phyloP scores from a whole-genome alignment of 2,888 invertebrate genomes.

The Lottia scabra region DNA sequence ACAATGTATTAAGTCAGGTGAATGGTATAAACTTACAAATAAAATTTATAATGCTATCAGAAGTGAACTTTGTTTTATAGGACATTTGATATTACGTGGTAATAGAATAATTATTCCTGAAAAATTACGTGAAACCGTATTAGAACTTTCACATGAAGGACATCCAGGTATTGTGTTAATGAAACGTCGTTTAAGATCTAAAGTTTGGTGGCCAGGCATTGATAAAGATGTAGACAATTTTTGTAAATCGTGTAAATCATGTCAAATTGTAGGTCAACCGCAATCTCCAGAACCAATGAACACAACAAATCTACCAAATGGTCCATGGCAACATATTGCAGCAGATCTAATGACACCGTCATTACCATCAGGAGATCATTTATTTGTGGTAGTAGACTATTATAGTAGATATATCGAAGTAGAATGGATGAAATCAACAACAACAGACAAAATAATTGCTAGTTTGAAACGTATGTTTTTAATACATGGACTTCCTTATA shows the following conservation, averaged over 20 bases:
- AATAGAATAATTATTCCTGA: neutral
- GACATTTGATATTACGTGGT: neutral
- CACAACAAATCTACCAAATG: too few species aligned
- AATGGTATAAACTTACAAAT: neutral
- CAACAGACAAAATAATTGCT: too few species aligned
- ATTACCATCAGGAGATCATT: too few species aligned
- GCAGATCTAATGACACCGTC: too few species aligned
- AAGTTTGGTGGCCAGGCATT: constrained; percentile 42
- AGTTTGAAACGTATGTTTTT: too few species aligned
- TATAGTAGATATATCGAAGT: too few species aligned
- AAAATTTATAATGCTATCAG: neutral
- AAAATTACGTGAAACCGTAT: neutral
- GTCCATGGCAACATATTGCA: too few species aligned
- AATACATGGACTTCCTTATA: too few species aligned
- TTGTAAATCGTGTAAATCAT: constrained; percentile 25
- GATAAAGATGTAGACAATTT: constrained; percentile 28
- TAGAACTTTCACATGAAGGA: constrained; percentile 19
- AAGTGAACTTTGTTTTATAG: neutral
- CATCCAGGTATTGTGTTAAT: constrained; percentile 38
- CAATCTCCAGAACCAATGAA: too few species aligned
- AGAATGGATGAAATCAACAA: too few species aligned
- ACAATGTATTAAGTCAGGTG: neutral
- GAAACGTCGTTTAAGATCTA: constrained; percentile 33
- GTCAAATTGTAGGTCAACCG: constrained; percentile 15
- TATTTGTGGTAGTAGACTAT: too few species aligned